A percentile compares a stretch with the other conserved stretches of the same genome.
Evolutionary conservation across 2,113 vertebrate species (phyloP).

Genomic region (Sylvilagus bachmani): DNA sequence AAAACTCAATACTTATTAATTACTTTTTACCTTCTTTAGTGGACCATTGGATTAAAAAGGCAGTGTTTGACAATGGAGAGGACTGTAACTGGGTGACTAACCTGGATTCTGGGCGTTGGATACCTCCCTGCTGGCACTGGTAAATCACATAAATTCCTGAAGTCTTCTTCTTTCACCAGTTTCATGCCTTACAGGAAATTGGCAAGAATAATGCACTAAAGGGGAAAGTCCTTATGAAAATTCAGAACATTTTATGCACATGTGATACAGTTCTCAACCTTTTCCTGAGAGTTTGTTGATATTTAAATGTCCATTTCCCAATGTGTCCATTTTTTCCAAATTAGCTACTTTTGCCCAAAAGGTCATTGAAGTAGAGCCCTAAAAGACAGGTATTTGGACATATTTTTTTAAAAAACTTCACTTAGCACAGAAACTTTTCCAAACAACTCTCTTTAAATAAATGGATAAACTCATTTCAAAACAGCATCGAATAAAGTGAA

Average conservation of each 20-base stretch:
- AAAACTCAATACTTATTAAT: neutral
- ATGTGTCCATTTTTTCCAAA: neutral
- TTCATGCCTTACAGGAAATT: neutral
- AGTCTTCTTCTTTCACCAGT: slow-evolving; percentile 5
- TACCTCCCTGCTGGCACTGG: neutral
- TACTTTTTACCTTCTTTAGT: neutral
- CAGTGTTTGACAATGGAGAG: neutral
- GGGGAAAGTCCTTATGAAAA: neutral
- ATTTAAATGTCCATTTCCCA: neutral
- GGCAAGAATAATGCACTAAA: neutral
- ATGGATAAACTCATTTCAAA: neutral
- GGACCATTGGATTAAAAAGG: neutral
- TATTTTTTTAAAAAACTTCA: neutral
- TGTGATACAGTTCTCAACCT: neutral
- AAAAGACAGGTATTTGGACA: neutral
- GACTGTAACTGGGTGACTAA: neutral
- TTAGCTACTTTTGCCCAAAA: neutral
- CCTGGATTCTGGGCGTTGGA: neutral
- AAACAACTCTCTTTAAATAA: neutral
- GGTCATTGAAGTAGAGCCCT: neutral
- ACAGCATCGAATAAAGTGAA: neutral
- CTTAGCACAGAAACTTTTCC: neutral
- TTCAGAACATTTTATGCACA: neutral
- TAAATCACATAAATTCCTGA: neutral
- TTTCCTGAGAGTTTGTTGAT: neutral